These are phyloP conservation scores for Caenorhabditis afra DNA, from an alignment of 2,888 invertebrate species.

Conservation along the genomic window DNA sequence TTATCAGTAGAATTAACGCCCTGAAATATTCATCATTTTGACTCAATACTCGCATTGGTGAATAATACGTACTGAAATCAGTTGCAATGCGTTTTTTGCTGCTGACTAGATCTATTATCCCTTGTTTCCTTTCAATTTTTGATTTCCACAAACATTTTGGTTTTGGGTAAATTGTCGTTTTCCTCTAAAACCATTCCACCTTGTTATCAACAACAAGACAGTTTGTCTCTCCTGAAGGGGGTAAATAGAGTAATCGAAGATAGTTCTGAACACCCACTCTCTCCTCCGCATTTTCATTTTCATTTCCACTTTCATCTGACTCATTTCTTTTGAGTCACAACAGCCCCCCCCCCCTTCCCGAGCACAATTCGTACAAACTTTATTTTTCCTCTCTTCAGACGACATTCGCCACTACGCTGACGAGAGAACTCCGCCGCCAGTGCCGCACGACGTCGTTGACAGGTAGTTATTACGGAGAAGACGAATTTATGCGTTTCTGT, in stretches of 20 bases:
- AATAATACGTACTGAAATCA: too few species aligned
- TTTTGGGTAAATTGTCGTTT: too few species aligned
- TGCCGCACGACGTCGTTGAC: conserved; percentile 51
- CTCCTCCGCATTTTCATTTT: neutral
- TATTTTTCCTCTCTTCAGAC: conserved; percentile 52
- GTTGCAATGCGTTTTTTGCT: too few species aligned
- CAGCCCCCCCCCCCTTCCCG: neutral
- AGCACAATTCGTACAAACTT: conserved; percentile 20
- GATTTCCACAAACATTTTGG: too few species aligned
- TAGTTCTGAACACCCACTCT: conserved; percentile 23
- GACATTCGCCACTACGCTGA: conserved; percentile 61
- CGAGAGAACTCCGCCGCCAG: conserved; percentile 61
- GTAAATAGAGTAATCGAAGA: conserved; percentile 28
- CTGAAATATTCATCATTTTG: conserved; percentile 48
- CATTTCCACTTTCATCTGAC: neutral
- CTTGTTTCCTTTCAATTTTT: too few species aligned
- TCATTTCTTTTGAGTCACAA: neutral
- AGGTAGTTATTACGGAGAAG: conserved; percentile 13
- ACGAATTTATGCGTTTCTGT: neutral
- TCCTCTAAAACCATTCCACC: too few species aligned
- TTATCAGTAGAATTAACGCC: conserved; percentile 47
- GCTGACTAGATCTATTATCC: too few species aligned
- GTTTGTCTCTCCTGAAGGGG: neutral
- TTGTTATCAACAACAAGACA: neutral
- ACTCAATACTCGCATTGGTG: conserved; percentile 21